These are phyloP conservation scores for Hemicrepidius hirtus DNA, from an alignment of 2,888 invertebrate genomes.

Conservation along the genomic window DNA sequence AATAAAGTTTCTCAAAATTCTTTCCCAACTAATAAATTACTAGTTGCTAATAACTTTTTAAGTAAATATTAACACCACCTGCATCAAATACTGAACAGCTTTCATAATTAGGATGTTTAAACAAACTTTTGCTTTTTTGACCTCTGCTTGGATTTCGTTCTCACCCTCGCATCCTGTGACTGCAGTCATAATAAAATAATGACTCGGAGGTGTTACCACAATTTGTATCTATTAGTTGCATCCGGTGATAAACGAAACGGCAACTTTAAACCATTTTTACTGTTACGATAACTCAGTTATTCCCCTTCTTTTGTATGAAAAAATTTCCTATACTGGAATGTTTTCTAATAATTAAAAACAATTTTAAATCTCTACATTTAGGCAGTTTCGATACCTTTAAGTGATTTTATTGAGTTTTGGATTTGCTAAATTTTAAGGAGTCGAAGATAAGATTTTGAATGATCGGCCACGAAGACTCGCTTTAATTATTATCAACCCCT, in stretches of 20 bases:
- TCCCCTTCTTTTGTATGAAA: neutral
- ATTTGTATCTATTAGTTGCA: constrained; percentile 57
- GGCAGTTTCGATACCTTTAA: too few species aligned
- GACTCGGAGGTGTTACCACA: constrained; percentile 52
- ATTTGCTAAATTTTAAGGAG: too few species aligned
- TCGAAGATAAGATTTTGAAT: too few species aligned
- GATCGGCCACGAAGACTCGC: too few species aligned
- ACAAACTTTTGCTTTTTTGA: constrained; percentile 52
- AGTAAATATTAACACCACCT: constrained; percentile 56
- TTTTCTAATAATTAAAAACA: too few species aligned
- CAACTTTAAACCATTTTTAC: neutral
- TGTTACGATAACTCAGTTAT: neutral
- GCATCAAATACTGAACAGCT: constrained; percentile 42
- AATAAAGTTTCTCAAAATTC: too few species aligned
- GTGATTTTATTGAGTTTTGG: too few species aligned
- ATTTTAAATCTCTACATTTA: too few species aligned
- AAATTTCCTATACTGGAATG: too few species aligned
- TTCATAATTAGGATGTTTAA: constrained; percentile 57
- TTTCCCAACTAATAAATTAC: too few species aligned
- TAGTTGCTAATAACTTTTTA: constrained; percentile 29
- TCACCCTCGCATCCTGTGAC: constrained; percentile 51
- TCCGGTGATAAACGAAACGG: constrained; percentile 49
- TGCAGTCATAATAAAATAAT: constrained; percentile 53
- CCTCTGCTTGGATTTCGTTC: constrained; percentile 39
- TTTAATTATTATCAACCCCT: too few species aligned